phyloP scores from a whole-genome alignment of 1,140 invertebrate species.

The Drosophila persimilis region DNA sequence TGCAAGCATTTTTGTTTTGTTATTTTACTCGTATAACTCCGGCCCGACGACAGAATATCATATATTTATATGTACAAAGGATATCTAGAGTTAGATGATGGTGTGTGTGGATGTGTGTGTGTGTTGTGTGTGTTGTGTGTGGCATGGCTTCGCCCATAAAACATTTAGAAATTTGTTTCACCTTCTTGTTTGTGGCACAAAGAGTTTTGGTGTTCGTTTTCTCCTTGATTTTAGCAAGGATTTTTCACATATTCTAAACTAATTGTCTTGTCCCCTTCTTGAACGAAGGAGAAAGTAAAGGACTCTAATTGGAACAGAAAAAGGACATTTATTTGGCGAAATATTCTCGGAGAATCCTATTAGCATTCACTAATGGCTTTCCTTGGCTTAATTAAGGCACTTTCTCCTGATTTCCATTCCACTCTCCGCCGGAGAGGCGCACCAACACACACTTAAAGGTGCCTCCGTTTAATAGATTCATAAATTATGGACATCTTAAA shows the following conservation, averaged over 20 bases:
- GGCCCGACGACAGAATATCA: slow-evolving; percentile 44
- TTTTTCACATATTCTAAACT: slow-evolving; percentile 25
- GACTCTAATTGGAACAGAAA: not conserved
- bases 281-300: not conserved
- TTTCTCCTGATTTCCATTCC: too few relatives aligned
- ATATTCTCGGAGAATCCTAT: too few relatives aligned
- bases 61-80: slow-evolving; percentile 15
- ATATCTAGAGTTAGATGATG: slow-evolving; percentile 17
- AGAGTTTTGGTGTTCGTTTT: not conserved
- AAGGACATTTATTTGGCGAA: too few relatives aligned
- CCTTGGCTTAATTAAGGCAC: too few relatives aligned
- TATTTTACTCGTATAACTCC: slow-evolving; percentile 29
- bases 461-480: slow-evolving; percentile 46
- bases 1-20: slow-evolving; percentile 55
- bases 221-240: slow-evolving; percentile 11
- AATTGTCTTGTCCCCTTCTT: slow-evolving; percentile 25
- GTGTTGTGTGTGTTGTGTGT: not conserved
- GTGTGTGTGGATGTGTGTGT: not conserved
- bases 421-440: too few relatives aligned
- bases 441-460: slow-evolving; percentile 12
- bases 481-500: slow-evolving; percentile 49
- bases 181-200: slow-evolving; percentile 41
- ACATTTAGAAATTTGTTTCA: slow-evolving; percentile 54
- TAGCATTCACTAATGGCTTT: too few relatives aligned
- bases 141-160: slow-evolving; percentile 22